Percentiles rank a stretch among this genome's conserved stretches.
Evolutionary conservation across 2,888 invertebrate species (phyloP).

Genomic region (Sialis lutaria): DNA sequence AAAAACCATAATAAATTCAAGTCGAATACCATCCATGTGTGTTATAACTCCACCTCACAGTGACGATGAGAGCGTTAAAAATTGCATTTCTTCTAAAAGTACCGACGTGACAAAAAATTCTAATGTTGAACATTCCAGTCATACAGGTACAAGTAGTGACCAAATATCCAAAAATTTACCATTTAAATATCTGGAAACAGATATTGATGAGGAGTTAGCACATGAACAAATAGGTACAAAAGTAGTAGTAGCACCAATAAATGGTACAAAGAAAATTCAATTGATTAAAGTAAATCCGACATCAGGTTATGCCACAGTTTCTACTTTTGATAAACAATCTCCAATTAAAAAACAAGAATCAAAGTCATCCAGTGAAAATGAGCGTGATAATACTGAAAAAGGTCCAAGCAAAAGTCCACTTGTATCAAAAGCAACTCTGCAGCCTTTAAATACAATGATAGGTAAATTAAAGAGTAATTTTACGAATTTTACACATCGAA

Average conservation of each 20-base stretch:
- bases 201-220: conserved; percentile 14
- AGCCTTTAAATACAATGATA: conserved; percentile 55
- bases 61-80: conserved; percentile 58
- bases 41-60: conserved; percentile 77
- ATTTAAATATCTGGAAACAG: conserved; percentile 12
- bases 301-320: conserved; percentile 24
- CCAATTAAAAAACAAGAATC: too few relatives aligned
- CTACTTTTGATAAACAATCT: conserved; percentile 14
- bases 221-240: conserved; percentile 7
- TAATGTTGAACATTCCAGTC: conserved; percentile 10
- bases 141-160: conserved; percentile 5
- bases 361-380: neutral
- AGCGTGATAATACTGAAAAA: neutral
- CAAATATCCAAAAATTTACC: conserved; percentile 12
- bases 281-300: conserved; percentile 22
- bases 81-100: conserved; percentile 11
- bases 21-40: conserved; percentile 82
- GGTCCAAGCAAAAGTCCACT: conserved; percentile 15
- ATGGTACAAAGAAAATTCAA: conserved; percentile 15
- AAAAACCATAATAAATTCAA: conserved; percentile 74
- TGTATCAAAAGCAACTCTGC: conserved; percentile 27
- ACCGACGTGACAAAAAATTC: conserved; percentile 7
- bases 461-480: conserved; percentile 41
- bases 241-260: conserved; percentile 4
- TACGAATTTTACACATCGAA: conserved; percentile 17